Evolutionary conservation across 2,797 vertebrate species (phyloP), one percentile per base, ranked within the genome.

Genomic region (Alcedo atthis): DNA sequence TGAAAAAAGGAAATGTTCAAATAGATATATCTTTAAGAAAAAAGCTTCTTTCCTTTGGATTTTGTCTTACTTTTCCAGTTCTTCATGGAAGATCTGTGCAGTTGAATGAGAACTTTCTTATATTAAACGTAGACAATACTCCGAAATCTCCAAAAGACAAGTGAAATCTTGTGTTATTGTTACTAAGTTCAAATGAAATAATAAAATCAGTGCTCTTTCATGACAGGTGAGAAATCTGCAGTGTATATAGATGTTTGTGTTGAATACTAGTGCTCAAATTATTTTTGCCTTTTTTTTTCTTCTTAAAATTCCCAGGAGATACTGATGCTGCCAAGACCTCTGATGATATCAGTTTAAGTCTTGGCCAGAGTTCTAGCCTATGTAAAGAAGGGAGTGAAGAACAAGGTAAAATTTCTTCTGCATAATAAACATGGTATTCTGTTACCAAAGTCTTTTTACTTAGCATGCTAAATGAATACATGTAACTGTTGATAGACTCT

Each of bases 321-420:
- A 98, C 98, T 97, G 99, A 99, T 87, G 97, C 98, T 94, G 98
- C 98, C 87, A 99, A 99, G 97, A 98, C 98, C 70, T 98, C 98
- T 95, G 99, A 99, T 95, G 99, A 99, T 96, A 98, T 99, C 97
- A 99, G 99, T 97, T 97, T 99, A 97, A 99, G 98, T 97, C 98
- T 99, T 89, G 98, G 98, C 74, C 99, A 98, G 94, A 99, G 99
- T 97, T 99, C 99, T 97, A 99, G 98, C 94, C 96, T 98, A 28
- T 98, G 98, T 97, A 98, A 98, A 96, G 98, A 98, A 95, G 98
- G 97, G 92, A 98, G 98, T 95, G 99, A 99, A 94, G 99, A 99
- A 85, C 99, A 99, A 96, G 99, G 99, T 99, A 97, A 97, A 94
- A 87, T 88, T 76, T 82, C 66, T 89, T 93, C 48, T 88, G 53